These are phyloP conservation scores for Mamestra brassicae DNA, from an alignment of 2,888 invertebrate genomes.

Conservation along the genomic window DNA sequence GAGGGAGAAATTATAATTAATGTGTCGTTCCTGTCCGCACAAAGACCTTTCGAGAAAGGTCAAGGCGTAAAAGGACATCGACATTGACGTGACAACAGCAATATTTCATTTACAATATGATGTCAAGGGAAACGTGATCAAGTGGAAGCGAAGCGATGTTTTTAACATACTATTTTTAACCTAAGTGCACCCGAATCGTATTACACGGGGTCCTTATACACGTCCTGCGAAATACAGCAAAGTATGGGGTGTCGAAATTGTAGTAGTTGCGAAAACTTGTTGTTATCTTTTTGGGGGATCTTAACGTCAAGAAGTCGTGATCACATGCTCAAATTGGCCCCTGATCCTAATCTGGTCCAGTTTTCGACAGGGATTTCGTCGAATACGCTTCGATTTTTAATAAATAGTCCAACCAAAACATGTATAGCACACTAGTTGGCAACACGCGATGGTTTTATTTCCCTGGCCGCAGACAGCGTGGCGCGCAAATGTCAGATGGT, in stretches of 20 bases:
- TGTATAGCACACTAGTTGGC: constrained; percentile 73
- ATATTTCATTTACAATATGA: constrained; percentile 70
- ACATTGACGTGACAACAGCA: constrained; percentile 72
- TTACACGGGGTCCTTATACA: constrained; percentile 47
- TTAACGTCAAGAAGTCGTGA: constrained; percentile 48
- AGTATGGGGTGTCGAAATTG: constrained; percentile 36
- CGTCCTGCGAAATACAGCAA: constrained; percentile 43
- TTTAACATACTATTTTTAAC: constrained; percentile 66
- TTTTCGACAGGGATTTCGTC: constrained; percentile 26
- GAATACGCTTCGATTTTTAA: constrained; percentile 28
- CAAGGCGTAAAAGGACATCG: constrained; percentile 74
- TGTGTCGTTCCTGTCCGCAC: constrained; percentile 56
- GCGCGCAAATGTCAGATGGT: constrained; percentile 84
- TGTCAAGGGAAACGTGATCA: constrained; percentile 84
- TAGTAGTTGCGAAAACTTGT: constrained; percentile 42
- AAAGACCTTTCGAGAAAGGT: constrained; percentile 74
- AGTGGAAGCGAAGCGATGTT: constrained; percentile 71
- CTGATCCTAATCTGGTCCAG: constrained; percentile 32
- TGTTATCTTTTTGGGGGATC: constrained; percentile 48
- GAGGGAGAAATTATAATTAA: constrained; percentile 43
- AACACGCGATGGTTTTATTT: constrained; percentile 71
- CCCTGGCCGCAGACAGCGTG: constrained; percentile 82
- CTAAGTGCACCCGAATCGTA: constrained; percentile 59
- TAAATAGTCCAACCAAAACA: constrained; percentile 25
- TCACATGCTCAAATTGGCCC: constrained; percentile 19